Evolutionary conservation across 2,888 invertebrate species (phyloP).

Genomic region (Drosophila barbarae): DNA sequence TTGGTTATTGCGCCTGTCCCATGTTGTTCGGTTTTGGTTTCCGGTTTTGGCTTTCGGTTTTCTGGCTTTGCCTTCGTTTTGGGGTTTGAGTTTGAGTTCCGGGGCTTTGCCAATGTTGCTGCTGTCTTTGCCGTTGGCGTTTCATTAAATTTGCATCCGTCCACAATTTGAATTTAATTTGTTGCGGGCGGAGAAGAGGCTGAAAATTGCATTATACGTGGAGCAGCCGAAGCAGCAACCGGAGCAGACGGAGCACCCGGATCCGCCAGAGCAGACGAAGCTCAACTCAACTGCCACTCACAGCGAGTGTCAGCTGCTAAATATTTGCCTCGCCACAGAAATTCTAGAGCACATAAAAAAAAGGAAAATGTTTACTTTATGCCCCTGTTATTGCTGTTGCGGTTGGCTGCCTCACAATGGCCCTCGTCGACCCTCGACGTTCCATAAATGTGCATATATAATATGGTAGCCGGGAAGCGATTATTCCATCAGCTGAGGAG

Average conservation of each 20-base stretch:
- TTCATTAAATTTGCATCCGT: slow-evolving; percentile 50
- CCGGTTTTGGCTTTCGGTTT: slow-evolving; percentile 31
- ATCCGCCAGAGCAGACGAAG: not conserved
- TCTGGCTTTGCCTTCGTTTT: slow-evolving; percentile 21
- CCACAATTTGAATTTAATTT: slow-evolving; percentile 57
- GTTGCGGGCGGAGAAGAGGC: slow-evolving; percentile 3
- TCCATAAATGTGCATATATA: slow-evolving; percentile 18
- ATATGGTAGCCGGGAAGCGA: not conserved
- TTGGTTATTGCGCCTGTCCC: slow-evolving; percentile 58
- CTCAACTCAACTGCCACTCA: slow-evolving; percentile 31
- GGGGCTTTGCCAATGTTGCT: slow-evolving; percentile 1
- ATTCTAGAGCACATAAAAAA: slow-evolving; percentile 48
- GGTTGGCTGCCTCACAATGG: slow-evolving; percentile 34
- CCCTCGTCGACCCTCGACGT: slow-evolving; percentile 14
- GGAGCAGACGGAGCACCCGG: not conserved
- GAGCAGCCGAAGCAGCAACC: not conserved
- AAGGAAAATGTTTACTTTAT: slow-evolving; percentile 35
- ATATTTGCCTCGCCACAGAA: slow-evolving; percentile 48
- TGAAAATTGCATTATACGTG: slow-evolving; percentile 59
- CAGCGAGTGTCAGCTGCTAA: slow-evolving; percentile 53
- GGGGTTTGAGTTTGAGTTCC: slow-evolving; percentile 21
- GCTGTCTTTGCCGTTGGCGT: slow-evolving; percentile 25
- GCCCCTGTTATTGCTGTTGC: slow-evolving; percentile 33
- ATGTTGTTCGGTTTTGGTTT: slow-evolving; percentile 44
- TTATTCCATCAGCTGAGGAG: slow-evolving; percentile 5